phyloP scores from a whole-genome alignment of 2,797 vertebrate genomes.

The Nasua narica region DNA sequence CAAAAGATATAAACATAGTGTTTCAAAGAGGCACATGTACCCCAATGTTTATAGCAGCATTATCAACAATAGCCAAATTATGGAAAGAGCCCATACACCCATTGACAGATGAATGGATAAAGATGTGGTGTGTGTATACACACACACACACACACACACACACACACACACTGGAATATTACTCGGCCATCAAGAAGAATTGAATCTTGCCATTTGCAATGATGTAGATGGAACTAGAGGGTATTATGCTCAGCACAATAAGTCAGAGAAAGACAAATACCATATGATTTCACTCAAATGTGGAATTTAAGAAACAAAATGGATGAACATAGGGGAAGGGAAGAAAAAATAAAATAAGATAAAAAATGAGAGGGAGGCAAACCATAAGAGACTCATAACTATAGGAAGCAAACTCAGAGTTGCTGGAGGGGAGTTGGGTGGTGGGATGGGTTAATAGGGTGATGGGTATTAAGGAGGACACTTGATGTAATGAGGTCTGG shows the following conservation, averaged over 20 bases:
- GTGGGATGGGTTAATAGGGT: neutral
- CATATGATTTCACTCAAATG: neutral
- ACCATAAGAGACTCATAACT: neutral
- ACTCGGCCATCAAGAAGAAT: neutral
- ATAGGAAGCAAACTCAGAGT: neutral
- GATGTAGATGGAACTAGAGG: neutral
- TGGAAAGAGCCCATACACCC: neutral
- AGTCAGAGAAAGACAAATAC: neutral
- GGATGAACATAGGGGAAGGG: neutral
- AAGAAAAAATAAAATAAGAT: neutral
- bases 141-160: too few species aligned
- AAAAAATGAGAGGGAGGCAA: neutral
- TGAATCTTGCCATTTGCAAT: neutral
- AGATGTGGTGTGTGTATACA: too few species aligned
- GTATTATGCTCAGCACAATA: neutral
- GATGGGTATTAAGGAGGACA: neutral
- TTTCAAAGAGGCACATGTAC: neutral
- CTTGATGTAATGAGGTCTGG: neutral
- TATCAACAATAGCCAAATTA: neutral
- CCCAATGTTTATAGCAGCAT: neutral
- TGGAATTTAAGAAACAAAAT: neutral
- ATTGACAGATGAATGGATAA: neutral
- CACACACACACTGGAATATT: neutral
- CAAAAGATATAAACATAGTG: neutral
- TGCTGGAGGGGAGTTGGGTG: neutral